These are phyloP conservation scores for Gallinago paraguaiae DNA, from an alignment of 2,113 vertebrate genomes.

Conservation along the genomic window DNA sequence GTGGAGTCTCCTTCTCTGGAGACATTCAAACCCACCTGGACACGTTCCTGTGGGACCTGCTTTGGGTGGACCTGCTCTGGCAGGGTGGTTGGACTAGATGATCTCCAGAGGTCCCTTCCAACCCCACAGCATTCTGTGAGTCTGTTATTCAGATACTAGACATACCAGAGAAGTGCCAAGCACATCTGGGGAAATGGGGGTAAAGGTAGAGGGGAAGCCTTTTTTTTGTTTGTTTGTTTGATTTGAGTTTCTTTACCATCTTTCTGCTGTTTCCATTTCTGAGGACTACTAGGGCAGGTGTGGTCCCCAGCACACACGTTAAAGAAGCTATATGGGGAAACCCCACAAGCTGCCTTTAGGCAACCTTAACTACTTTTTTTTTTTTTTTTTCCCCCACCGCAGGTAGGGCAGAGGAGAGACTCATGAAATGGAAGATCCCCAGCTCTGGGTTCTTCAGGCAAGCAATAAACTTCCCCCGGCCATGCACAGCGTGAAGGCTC, in stretches of 20 bases:
- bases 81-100: too few relatives aligned
- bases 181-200: background rate
- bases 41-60: too few relatives aligned
- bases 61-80: too few relatives aligned
- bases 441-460: constrained; percentile 3
- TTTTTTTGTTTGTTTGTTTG: background rate
- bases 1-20: too few relatives aligned
- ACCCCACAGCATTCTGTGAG: too few relatives aligned
- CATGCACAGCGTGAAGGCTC: background rate
- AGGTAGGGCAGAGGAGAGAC: background rate
- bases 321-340: background rate
- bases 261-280: background rate
- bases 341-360: background rate
- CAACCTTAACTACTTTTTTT: background rate
- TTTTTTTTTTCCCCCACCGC: background rate
- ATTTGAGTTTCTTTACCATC: background rate
- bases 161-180: background rate
- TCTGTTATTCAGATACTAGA: background rate
- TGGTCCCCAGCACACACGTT: background rate
- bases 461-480: background rate
- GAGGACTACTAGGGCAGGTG: background rate
- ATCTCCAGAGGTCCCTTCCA: too few relatives aligned
- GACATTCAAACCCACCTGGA: too few relatives aligned
- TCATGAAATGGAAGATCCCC: constrained; percentile 2
- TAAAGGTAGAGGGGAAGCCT: background rate